Conservation (phyloP, 1,140 invertebrate species). For the Ylistrum balloti region DNA sequence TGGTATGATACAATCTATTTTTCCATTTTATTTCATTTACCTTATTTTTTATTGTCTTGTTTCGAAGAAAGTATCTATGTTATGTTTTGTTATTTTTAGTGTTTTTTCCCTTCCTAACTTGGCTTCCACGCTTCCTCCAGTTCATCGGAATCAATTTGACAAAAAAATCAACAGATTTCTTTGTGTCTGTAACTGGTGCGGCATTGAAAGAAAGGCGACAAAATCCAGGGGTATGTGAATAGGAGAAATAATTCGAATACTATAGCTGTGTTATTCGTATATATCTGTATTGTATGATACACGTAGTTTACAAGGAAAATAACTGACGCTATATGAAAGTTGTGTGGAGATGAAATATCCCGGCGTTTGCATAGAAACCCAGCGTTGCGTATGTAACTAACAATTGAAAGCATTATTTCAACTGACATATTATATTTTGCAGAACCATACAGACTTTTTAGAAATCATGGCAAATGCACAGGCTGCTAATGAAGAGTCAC, state of each 20-base stretch:
- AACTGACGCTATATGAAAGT: too few species aligned
- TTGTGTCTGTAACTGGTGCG: neutral
- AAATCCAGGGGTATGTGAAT: neutral
- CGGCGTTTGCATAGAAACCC: neutral
- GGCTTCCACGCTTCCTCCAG: neutral
- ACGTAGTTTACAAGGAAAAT: too few species aligned
- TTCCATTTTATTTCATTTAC: too few species aligned
- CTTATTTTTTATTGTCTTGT: too few species aligned
- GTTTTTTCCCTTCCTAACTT: neutral
- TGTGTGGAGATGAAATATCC: too few species aligned
- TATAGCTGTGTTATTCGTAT: too few species aligned
- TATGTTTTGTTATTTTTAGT: constrained; percentile 25
- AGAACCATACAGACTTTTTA: constrained; percentile 47
- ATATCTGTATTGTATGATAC: too few species aligned
- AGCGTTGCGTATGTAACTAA: too few species aligned
- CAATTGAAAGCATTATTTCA: too few species aligned
- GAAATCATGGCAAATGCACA: constrained; percentile 56
- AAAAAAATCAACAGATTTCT: neutral
- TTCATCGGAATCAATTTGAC: neutral
- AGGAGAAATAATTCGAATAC: too few species aligned
- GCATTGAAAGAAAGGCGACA: neutral
- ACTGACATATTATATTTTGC: neutral
- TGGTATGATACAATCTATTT: too few species aligned
- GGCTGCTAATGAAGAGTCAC: constrained; percentile 6
- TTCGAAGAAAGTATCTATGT: too few species aligned